Evolutionary conservation across 2,797 vertebrate species (phyloP), one percentile per base, ranked within the genome.

Genomic region (Fundulus diaphanus): DNA sequence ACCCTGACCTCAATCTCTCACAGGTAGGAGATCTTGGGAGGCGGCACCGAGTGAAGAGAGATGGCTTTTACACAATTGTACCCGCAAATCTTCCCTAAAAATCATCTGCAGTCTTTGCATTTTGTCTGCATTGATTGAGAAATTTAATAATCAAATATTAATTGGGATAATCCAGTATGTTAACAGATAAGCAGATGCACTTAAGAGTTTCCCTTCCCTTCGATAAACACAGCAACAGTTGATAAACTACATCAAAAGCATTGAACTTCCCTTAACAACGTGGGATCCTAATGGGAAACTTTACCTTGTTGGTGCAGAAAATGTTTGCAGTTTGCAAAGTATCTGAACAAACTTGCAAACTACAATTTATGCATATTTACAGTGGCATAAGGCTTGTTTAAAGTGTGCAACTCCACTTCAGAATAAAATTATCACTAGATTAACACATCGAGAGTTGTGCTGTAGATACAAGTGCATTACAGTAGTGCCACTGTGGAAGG

Each of bases 1-100:
- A 92, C 82, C 88, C 86, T 0, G 92, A 91, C 15, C 92, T 92
- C 85, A 87, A 89, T 83, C 92, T 92, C 0, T 94, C 92, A 1
- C 95, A 93, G 89, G 93, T 93, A 78, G 33, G 42, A 56, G 44
- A 20, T 35, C 35, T 31, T 49, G 46, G 15, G 2, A 37, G 56
- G 29, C 7, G 22, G 8, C 22, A 5, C 5, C 18, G 8, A 44
- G 42, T 44, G 11, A 44, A 44, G 42, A 7, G 9, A 7, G 9
- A 15, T 29, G 3, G 27, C 27, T 56, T 7, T 52, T 27, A 24
- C 27, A 54, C 9, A 54, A 5, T 27, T 54, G n/a, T 27, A 20
- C 0, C 8, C n/a, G 51, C 8, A 52, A 2, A n/a, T 54, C 54
- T 57, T 57, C 16, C 27, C 54, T 15, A 16, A 57, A 29, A 15